Conservation (phyloP, 1,140 invertebrate species). For the Drosophila mojavensis region DNA sequence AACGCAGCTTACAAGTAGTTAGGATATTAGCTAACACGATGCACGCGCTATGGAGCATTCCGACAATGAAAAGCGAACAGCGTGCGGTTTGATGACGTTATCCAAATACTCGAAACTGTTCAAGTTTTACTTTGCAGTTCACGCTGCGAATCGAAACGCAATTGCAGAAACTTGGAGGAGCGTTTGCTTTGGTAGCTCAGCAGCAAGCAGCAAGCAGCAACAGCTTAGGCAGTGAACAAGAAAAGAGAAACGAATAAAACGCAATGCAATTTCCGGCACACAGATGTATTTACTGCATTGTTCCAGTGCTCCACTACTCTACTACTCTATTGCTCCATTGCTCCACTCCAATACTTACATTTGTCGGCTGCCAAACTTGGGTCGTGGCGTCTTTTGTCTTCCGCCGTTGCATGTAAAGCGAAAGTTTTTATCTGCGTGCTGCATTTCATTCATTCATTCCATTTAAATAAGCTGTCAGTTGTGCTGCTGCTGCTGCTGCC, state of each 20-base stretch:
- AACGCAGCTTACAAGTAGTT: not conserved
- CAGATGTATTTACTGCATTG: constrained; percentile 50
- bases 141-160: not conserved
- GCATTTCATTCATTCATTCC: constrained; percentile 6
- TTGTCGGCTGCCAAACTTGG: constrained; percentile 61
- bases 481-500: not conserved
- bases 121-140: constrained; percentile 12
- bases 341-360: constrained; percentile 54
- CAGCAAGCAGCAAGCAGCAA: no score
- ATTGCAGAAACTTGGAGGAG: not conserved
- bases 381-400: constrained; percentile 38
- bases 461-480: constrained; percentile 65
- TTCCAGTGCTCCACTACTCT: not conserved
- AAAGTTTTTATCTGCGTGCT: constrained; percentile 7
- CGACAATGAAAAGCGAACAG: constrained; percentile 27
- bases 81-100: constrained; percentile 19
- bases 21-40: constrained; percentile 15
- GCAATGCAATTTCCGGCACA: constrained; percentile 71
- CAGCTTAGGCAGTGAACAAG: not conserved
- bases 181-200: not conserved
- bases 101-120: constrained; percentile 15
- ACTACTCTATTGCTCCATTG: constrained; percentile 8
- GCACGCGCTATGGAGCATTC: not conserved
- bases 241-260: constrained; percentile 21
- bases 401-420: constrained; percentile 19